Base-by-base conservation (phyloP, 2,888 invertebrate species). In the Torymus texanus region DNA sequence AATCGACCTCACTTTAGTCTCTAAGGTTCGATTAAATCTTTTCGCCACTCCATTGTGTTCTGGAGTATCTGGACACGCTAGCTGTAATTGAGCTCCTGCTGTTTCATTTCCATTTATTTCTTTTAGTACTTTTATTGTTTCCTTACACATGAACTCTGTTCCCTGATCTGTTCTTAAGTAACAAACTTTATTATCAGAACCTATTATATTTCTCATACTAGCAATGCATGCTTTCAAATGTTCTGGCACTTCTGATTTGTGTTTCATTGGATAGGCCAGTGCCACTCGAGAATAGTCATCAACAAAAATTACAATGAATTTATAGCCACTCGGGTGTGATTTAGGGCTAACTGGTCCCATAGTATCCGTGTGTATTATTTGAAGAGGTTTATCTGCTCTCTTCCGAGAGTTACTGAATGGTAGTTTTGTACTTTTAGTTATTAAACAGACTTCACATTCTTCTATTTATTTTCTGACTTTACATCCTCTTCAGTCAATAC, bases 1-100 rank as follows among this genome's bases (percentile, higher is more conserved):
- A 63, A 68, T 72, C 18, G 83, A 56, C 18, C 80, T 71, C 0
- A 82, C 79, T 55, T 74, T 83, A 11, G 66, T n/a, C n/a, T 58
- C 58, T 2, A 58, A 16, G 1, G 58, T 58, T 58, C 58, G 21
- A 21, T 21, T 21, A 21, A 21, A 21, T 21, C 21, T 21, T 21
- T 21, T 2, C 21, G 21, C 21, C 21, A 21, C 21, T 21, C 21
- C 21, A 21, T 21, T 21, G 21, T 21, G 21, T 21, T 21, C 21
- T 21, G 21, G 21, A 21, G 21, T 21, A 21, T 21, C 21, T 2
- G 21, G 21, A 21, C 21, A 21, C 21, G 21, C n/a, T 16, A 58
- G 58, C 16, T 58, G 58, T 58, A 58, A 58, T 58, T 58, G 4
- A 8, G 58, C 58, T 21, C 21, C 21, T 21, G 21, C 2, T 21